Evolutionary conservation across 2,113 vertebrate genomes (phyloP).

Genomic region (Macrotus californicus): DNA sequence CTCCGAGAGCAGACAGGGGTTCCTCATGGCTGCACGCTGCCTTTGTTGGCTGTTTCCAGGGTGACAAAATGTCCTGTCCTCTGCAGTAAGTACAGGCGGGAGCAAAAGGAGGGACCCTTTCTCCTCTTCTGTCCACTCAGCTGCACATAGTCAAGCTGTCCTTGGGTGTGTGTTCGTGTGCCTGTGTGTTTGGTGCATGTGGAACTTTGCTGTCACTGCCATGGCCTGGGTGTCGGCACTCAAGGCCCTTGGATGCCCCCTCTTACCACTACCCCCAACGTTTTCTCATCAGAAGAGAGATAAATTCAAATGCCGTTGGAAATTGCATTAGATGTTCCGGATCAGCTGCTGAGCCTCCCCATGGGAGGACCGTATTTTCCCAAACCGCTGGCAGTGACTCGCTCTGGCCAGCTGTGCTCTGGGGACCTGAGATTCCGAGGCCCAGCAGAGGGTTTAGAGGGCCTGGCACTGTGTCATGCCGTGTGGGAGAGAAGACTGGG

Average conservation of each 20-base stretch:
- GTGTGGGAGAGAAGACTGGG: too few species aligned
- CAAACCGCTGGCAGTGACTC: background rate
- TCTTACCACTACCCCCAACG: background rate
- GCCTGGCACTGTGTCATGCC: too few species aligned
- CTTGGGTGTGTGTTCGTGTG: background rate
- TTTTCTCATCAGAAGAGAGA: background rate
- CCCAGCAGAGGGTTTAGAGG: too few species aligned
- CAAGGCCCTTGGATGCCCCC: background rate
- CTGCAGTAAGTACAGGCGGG: constrained; percentile 51
- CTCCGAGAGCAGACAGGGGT: background rate
- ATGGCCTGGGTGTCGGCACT: background rate
- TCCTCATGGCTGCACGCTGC: background rate
- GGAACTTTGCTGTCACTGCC: background rate
- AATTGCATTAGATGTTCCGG: background rate
- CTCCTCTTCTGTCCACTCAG: background rate
- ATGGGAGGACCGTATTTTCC: background rate
- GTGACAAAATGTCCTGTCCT: constrained; percentile 46
- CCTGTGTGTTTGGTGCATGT: background rate
- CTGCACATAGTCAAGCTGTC: background rate
- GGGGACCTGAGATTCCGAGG: too few species aligned
- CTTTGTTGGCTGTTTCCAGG: constrained; percentile 65
- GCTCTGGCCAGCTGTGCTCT: background rate
- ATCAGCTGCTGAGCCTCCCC: background rate
- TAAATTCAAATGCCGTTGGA: background rate
- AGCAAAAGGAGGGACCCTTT: background rate